phyloP scores from a whole-genome alignment of 2,113 vertebrate species.

The Anhinga anhinga region DNA sequence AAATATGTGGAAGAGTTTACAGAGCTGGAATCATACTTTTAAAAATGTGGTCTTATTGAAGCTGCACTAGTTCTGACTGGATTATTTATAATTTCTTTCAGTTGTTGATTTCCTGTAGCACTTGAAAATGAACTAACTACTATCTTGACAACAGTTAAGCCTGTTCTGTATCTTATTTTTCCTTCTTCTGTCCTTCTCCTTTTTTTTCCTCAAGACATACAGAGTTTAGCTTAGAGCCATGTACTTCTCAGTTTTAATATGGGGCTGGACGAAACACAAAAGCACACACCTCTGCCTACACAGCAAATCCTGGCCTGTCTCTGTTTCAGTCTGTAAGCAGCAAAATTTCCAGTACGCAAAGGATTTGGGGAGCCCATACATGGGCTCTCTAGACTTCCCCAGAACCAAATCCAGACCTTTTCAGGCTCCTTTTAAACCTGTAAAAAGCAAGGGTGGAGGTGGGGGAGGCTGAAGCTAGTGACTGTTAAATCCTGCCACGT shows the following conservation, averaged over 20 bases:
- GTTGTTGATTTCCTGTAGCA: not conserved
- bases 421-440: not conserved
- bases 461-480: not conserved
- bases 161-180: not conserved
- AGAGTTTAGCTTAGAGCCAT: not conserved
- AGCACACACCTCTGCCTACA: not conserved
- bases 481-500: not conserved
- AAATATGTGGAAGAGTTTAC: constrained; percentile 3
- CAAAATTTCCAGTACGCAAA: accelerated
- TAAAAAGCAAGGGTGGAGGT: not conserved
- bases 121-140: not conserved
- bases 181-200: not conserved
- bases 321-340: not conserved
- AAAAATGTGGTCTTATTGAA: constrained; percentile 10
- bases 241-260: not conserved
- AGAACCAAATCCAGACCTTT: not conserved
- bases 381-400: not conserved
- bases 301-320: not conserved
- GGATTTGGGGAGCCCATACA: not conserved
- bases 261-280: not conserved
- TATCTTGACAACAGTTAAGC: not conserved
- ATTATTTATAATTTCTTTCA: constrained; percentile 1
- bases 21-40: constrained; percentile 4
- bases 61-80: not conserved
- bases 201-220: not conserved